These are phyloP conservation scores for Procambarus virginalis DNA, from an alignment of 1,140 invertebrate species.

Conservation along the genomic window DNA sequence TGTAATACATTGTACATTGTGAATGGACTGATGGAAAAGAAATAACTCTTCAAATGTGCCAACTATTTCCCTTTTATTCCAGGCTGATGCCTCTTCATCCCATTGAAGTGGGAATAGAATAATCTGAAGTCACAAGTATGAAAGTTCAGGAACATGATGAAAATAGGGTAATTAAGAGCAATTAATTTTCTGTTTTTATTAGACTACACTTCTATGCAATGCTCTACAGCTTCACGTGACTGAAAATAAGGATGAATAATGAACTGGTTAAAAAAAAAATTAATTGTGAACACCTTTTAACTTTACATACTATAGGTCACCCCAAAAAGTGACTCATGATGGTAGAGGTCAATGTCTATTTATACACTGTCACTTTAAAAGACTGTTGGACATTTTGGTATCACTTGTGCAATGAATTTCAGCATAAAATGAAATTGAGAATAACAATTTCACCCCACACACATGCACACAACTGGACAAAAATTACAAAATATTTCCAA, in stretches of 20 bases:
- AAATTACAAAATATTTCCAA: not conserved
- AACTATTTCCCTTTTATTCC: too few species aligned
- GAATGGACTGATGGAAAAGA: too few species aligned
- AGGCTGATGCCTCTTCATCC: too few species aligned
- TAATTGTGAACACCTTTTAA: slow-evolving; percentile 22
- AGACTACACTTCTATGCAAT: slow-evolving; percentile 64
- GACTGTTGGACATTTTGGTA: slow-evolving; percentile 17
- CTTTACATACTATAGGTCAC: not conserved
- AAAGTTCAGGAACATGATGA: too few species aligned
- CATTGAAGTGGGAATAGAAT: too few species aligned
- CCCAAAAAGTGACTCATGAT: not conserved
- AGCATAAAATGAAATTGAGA: slow-evolving; percentile 20
- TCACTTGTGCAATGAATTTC: slow-evolving; percentile 26
- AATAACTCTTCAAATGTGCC: too few species aligned
- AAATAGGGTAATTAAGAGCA: not conserved
- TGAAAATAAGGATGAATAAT: slow-evolving; percentile 58
- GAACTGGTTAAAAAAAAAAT: slow-evolving; percentile 58
- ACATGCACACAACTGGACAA: not conserved
- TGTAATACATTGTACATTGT: too few species aligned
- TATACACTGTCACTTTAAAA: not conserved
- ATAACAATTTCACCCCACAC: not conserved
- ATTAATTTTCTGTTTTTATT: slow-evolving; percentile 63
- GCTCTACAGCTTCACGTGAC: slow-evolving; percentile 64
- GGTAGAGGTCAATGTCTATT: slow-evolving; percentile 8
- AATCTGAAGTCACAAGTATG: too few species aligned